These are phyloP conservation scores for Decapterus maruadsi DNA, from an alignment of 2,797 vertebrate species.

Conservation along the genomic window DNA sequence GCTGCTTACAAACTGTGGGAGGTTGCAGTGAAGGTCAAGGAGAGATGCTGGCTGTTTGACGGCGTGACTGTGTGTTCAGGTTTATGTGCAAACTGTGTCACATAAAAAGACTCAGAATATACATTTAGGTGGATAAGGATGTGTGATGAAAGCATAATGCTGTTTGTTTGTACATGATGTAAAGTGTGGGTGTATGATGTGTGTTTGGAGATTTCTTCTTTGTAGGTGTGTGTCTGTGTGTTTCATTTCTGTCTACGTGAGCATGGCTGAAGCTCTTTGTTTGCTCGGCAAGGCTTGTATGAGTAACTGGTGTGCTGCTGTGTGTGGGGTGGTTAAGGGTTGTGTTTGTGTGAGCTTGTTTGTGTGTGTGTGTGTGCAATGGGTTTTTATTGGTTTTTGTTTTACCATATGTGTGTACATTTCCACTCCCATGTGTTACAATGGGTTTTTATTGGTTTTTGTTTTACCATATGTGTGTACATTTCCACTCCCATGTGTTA, in stretches of 20 bases:
- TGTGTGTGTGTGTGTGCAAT: too few relatives aligned
- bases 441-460: neutral
- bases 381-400: neutral
- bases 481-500: neutral
- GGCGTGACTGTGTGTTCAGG: constrained; percentile 3
- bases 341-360: too few relatives aligned
- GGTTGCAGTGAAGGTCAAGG: constrained; percentile 61
- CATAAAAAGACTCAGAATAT: neutral
- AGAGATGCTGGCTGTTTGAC: constrained; percentile 20
- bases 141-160: neutral
- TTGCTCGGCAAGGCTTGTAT: neutral
- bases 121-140: neutral
- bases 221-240: neutral
- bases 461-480: neutral
- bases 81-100: neutral
- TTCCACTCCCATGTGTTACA: neutral
- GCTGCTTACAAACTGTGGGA: constrained; percentile 55
- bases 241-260: neutral
- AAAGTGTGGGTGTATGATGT: neutral
- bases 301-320: constrained; percentile 1
- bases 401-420: neutral
- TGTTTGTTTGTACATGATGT: neutral
- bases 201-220: neutral
- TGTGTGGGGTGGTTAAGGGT: neutral
- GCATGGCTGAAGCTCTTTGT: neutral